Evolutionary conservation across 2,113 vertebrate genomes (phyloP), one percentile per base, ranked within the genome.

Genomic region (Scolopax mira): DNA sequence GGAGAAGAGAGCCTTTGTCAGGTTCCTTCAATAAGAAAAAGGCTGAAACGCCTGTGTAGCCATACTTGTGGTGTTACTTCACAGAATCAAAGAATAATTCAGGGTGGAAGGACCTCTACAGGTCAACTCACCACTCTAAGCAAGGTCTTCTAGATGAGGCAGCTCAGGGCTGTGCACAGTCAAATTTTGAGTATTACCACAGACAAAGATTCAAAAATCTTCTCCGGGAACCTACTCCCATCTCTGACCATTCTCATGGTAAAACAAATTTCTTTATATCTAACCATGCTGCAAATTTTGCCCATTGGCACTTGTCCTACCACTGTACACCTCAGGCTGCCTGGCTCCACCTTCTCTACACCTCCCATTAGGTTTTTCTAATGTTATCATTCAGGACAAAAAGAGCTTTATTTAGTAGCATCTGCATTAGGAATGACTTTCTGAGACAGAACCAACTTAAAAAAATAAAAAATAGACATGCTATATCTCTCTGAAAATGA

Each of bases 121-220:
- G 7, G 4, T 51, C 35, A 92, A 39, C 10, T 71, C 25, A 11
- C 10, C 17, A 2, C 37, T 65, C 77, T 55, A 67, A 66, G 13
- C 30, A n/a, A 8, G 7, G 5, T 55, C 13, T 77, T 58, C 22
- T 44, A 80, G n/a, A 52, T 37, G 14, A 85, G 17, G 28, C 41
- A 77, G 33, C 33, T 48, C 17, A 7, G 13, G 9, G 3, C 1
- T 2, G 0, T 0, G 1, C 41, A n/a, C 1, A 61, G 41, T 27
- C 37, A 74, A 84, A 61, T 62, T 57, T 27, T 86, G 30, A 88
- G 9, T 24, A 39, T 42, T 1, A 1, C 10, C 8, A 27, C 11
- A 16, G 41, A 65, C 4, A 70, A 35, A 41, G 35, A 73, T 48
- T 49, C 11, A 49, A 46, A 79, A 61, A 30, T 28, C 3, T 6